A percentile compares a stretch with the other conserved stretches of the same genome.
phyloP scores from a whole-genome alignment of 1,140 invertebrate genomes.

The Drosophila busckii region DNA sequence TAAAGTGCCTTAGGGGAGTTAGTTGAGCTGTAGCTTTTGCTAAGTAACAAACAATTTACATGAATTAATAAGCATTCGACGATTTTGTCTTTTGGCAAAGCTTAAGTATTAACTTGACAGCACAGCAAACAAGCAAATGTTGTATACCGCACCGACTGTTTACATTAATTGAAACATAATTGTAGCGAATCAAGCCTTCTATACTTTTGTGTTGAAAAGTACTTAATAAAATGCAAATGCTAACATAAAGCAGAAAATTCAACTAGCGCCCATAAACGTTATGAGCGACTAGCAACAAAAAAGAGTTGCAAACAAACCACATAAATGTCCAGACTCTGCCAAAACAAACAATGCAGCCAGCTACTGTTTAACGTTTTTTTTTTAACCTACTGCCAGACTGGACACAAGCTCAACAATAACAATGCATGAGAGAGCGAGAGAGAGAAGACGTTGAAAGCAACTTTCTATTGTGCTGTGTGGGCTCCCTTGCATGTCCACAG shows the following conservation, averaged over 20 bases:
- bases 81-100: constrained; percentile 18
- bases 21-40: constrained; percentile 60
- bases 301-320: constrained; percentile 63
- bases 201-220: too few species aligned
- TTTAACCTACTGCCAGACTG: constrained; percentile 17
- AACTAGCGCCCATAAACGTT: constrained; percentile 32
- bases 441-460: constrained; percentile 72
- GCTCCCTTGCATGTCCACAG: constrained; percentile 13
- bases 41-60: constrained; percentile 29
- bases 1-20: constrained; percentile 42
- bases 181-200: too few species aligned
- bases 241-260: constrained; percentile 5
- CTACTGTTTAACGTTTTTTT: constrained; percentile 62
- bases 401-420: constrained; percentile 12
- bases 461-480: constrained; percentile 55
- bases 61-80: constrained; percentile 1
- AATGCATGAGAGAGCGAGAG: constrained; percentile 27
- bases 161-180: background rate
- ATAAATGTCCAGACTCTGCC: constrained; percentile 56
- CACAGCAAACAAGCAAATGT: constrained; percentile 36
- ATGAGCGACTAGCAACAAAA: constrained; percentile 34
- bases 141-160: constrained; percentile 30
- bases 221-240: too few species aligned
- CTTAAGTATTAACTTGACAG: constrained; percentile 53
- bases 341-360: constrained; percentile 53